These are phyloP conservation scores for Acleris sparsana DNA, from an alignment of 2,888 invertebrate species.

Conservation along the genomic window DNA sequence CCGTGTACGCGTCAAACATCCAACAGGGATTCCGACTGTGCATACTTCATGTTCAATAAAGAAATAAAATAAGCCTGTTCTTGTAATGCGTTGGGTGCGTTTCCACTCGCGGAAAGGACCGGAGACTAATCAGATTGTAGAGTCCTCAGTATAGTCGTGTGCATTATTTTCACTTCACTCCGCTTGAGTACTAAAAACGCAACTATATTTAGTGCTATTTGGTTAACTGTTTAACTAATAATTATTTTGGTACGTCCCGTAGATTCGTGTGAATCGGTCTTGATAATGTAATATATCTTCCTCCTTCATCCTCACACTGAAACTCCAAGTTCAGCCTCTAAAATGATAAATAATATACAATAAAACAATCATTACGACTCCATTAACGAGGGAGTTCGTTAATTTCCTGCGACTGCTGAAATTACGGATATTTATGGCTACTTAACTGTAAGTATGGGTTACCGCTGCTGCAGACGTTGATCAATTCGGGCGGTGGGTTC, in stretches of 20 bases:
- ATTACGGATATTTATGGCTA: constrained; percentile 27
- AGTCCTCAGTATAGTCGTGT: too few species aligned
- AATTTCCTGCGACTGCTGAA: constrained; percentile 17
- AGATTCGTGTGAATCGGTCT: too few species aligned
- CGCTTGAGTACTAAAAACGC: too few species aligned
- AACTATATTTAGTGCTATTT: too few species aligned
- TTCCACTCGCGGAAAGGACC: too few species aligned
- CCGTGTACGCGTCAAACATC: constrained; percentile 17
- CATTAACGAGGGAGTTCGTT: constrained; percentile 13
- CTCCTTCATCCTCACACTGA: not conserved
- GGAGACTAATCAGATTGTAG: too few species aligned
- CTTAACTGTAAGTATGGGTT: constrained; percentile 32
- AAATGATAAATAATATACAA: constrained; percentile 29
- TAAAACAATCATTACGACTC: constrained; percentile 21
- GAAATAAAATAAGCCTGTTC: too few species aligned
- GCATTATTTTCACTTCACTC: too few species aligned
- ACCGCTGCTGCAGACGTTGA: constrained; percentile 18
- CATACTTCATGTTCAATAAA: too few species aligned
- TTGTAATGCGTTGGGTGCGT: too few species aligned
- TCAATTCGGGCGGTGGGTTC: constrained; percentile 29
- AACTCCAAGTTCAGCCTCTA: constrained; percentile 4
- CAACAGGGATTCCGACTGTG: not conserved
- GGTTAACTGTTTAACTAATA: too few species aligned
- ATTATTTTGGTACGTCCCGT: too few species aligned
- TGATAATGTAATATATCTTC: constrained; percentile 3